A percentile compares a stretch with the other conserved stretches of the same genome.
phyloP scores from a whole-genome alignment of 2,888 invertebrate genomes.

The Anthophora plumipes region DNA sequence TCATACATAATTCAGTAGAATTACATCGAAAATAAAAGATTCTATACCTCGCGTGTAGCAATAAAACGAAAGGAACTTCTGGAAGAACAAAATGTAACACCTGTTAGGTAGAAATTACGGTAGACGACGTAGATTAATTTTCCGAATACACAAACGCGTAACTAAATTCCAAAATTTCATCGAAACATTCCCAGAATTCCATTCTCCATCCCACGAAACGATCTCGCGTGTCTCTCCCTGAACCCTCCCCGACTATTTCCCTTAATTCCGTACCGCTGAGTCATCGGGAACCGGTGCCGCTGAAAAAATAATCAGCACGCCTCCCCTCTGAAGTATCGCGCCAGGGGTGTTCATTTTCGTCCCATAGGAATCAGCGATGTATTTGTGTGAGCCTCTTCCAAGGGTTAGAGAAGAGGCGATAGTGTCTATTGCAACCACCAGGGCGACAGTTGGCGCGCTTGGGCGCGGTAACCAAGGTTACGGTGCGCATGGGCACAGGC shows the following conservation, averaged over 20 bases:
- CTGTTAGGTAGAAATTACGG: no score
- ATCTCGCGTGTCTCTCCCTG: background rate
- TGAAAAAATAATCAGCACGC: slow-evolving; percentile 29
- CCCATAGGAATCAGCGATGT: slow-evolving; percentile 1
- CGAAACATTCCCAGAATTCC: background rate
- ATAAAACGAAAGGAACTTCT: no score
- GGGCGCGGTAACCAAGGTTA: slow-evolving; percentile 68
- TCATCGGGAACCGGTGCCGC: slow-evolving; percentile 17
- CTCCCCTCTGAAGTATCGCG: slow-evolving; percentile 2
- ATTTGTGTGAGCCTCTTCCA: slow-evolving; percentile 24
- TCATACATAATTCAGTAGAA: no score
- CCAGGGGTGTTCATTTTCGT: slow-evolving; percentile 11
- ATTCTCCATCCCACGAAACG: background rate
- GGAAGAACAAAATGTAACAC: no score
- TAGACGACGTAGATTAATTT: no score
- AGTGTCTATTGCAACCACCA: slow-evolving; percentile 36
- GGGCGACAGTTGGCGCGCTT: slow-evolving; percentile 56
- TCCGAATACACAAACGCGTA: no score
- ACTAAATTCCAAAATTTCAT: no score
- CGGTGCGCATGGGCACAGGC: slow-evolving; percentile 69
- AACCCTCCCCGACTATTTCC: background rate
- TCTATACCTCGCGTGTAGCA: no score
- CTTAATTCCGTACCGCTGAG: slow-evolving; percentile 20
- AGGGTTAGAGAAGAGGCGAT: slow-evolving; percentile 13
- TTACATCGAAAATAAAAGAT: no score